Percentiles rank a stretch among this genome's conserved stretches.
phyloP scores from a whole-genome alignment of 2,113 vertebrate species.

The Tinamus guttatus region DNA sequence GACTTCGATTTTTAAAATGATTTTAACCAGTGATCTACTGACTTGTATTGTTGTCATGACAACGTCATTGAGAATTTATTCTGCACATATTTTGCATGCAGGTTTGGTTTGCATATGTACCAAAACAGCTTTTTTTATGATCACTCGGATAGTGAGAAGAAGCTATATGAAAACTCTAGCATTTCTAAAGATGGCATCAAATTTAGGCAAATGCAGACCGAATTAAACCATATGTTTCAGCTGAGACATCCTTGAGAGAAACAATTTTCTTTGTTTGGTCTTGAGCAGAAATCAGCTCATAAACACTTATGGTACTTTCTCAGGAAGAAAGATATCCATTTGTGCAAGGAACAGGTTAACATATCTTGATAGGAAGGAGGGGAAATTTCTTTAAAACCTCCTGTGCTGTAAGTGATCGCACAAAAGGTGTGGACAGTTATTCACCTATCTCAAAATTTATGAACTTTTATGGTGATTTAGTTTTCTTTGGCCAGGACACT shows the following conservation, averaged over 20 bases:
- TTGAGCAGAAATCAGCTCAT: not conserved
- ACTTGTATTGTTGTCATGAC: conserved; percentile 56
- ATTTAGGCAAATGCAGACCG: not conserved
- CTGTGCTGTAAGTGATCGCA: not conserved
- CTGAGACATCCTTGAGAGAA: not conserved
- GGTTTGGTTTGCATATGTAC: not conserved
- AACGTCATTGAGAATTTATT: conserved; percentile 24
- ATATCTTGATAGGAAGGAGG: rapidly evolving
- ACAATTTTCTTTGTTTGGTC: not conserved
- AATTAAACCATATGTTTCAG: not conserved
- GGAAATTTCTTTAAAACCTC: not conserved
- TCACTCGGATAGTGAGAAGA: not conserved
- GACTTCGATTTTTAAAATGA: not conserved
- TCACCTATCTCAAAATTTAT: not conserved
- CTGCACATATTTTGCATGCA: not conserved
- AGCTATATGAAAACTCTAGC: not conserved
- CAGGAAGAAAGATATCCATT: not conserved
- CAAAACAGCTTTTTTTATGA: not conserved
- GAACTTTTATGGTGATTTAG: not conserved
- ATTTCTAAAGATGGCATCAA: not conserved
- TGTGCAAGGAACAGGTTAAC: not conserved
- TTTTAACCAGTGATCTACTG: conserved; percentile 12
- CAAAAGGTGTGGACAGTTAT: not conserved
- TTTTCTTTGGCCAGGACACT: not conserved
- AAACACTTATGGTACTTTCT: not conserved